These are phyloP conservation scores for Chydorus sphaericus DNA, from an alignment of 2,888 invertebrate species.

Conservation along the genomic window DNA sequence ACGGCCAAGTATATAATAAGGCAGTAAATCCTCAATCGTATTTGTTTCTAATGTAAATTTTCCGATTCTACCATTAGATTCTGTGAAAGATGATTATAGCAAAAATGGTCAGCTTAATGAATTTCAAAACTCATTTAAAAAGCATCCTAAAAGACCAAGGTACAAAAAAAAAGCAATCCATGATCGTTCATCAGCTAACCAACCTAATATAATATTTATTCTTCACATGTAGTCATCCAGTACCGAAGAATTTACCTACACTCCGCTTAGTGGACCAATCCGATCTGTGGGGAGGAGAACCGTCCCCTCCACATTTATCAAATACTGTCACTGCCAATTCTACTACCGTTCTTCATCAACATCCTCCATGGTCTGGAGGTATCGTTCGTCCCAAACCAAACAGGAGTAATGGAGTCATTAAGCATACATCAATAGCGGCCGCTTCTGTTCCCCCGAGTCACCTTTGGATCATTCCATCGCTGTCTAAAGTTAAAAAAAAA, in stretches of 20 bases:
- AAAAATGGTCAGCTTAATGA: too few species aligned
- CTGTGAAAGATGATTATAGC: too few species aligned
- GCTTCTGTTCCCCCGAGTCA: not conserved
- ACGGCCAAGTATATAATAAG: not conserved
- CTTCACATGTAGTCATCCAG: not conserved
- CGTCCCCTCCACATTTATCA: too few species aligned
- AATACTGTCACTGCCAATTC: too few species aligned
- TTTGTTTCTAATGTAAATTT: too few species aligned
- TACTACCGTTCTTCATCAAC: too few species aligned
- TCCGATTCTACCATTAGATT: too few species aligned
- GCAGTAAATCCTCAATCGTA: too few species aligned
- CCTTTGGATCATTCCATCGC: slow-evolving; percentile 6
- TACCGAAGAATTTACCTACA: not conserved
- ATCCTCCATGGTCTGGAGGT: too few species aligned
- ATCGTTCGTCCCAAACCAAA: not conserved
- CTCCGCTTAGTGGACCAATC: not conserved
- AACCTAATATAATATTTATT: not conserved
- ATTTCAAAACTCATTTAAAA: not conserved
- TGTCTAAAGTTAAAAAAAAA: not conserved
- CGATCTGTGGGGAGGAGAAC: not conserved
- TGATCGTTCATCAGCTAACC: not conserved
- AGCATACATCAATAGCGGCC: not conserved
- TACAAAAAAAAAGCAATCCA: not conserved
- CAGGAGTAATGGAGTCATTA: not conserved
- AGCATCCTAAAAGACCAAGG: not conserved